Evolutionary conservation across 2,113 vertebrate species (phyloP), one percentile per base, ranked within the genome.

Genomic region (Tinamus guttatus): DNA sequence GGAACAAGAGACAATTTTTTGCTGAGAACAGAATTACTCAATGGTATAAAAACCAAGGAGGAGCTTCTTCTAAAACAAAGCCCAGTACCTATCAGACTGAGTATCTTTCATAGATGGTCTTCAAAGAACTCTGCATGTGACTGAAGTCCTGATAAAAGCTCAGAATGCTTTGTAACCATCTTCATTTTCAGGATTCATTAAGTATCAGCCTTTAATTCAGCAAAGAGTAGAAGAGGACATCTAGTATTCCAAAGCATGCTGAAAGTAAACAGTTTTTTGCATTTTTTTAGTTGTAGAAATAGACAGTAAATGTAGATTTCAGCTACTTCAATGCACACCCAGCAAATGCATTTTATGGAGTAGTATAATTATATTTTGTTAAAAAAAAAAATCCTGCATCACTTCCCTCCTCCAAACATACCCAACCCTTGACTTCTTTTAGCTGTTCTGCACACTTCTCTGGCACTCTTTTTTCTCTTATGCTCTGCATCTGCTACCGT

Each of bases 401-500:
- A 20, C 19, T 45, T 80, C 27, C 34, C 67, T 30, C 84, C 59
- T 92, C 41, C 70, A 51, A 17, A 62, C 52, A 25, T 67, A 14
- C 65, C 60, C 2, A 3, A 52, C 77, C 76, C 56, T 40, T 58
- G 74, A 70, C 59, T 92, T 60, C 78, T 91, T 36, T 78, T 89
- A 93, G 85, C 41, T 96, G 69, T 80, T 85, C 79, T 75, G 88
- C 58, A 62, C 11, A 3, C 5, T 51, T 75, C 24, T 45, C 51
- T 15, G 34, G 18, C 69, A 21, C 18, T 25, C 30, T 68, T 17
- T 9, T 1, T 79, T 1, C n/a, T 77, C 32, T 54, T 41, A 41
- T 56, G 7, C 32, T 92, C 64, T 71, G 81, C 97, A 95, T 96
- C 93, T 97, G 81, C 89, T 92, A 43, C 76, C 13, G 1, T 93